phyloP scores from a whole-genome alignment of 2,888 invertebrate genomes.

The Synanthedon andrenaeformis region DNA sequence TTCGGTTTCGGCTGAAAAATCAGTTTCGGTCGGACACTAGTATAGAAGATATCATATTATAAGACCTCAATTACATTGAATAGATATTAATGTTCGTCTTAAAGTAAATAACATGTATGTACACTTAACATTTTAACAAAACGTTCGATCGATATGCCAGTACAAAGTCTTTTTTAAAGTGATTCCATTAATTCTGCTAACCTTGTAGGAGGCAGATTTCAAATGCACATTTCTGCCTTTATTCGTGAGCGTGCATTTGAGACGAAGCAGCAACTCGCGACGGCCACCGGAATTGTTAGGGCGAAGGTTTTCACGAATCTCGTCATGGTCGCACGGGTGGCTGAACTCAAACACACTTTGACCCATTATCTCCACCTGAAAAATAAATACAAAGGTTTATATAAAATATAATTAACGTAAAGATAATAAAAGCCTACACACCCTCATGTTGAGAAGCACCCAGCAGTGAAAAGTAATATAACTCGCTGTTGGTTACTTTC shows the following conservation, averaged over 20 bases:
- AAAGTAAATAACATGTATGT: no score
- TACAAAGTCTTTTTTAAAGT: no score
- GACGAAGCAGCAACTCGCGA: slow-evolving; percentile 79
- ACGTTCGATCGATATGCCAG: no score
- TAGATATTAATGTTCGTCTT: no score
- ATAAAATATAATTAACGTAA: not conserved
- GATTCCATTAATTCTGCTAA: slow-evolving; percentile 26
- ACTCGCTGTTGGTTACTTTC: no score
- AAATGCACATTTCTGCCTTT: slow-evolving; percentile 96
- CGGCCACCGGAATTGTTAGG: slow-evolving; percentile 51
- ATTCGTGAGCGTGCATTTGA: slow-evolving; percentile 94
- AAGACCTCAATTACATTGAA: no score
- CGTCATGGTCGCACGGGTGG: slow-evolving; percentile 96
- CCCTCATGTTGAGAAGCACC: no score
- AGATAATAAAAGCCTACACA: not conserved
- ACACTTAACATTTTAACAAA: no score
- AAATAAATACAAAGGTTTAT: slow-evolving; percentile 15
- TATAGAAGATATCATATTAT: no score
- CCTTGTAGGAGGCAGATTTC: slow-evolving; percentile 96
- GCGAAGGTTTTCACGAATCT: slow-evolving; percentile 77
- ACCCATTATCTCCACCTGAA: slow-evolving; percentile 95
- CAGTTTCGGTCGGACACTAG: no score
- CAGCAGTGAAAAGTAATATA: no score
- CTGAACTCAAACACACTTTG: slow-evolving; percentile 94
- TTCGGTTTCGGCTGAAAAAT: no score